Percentiles rank a stretch among this genome's conserved stretches.
phyloP scores from a whole-genome alignment of 2,113 vertebrate species.

The Alaudala cheleensis region DNA sequence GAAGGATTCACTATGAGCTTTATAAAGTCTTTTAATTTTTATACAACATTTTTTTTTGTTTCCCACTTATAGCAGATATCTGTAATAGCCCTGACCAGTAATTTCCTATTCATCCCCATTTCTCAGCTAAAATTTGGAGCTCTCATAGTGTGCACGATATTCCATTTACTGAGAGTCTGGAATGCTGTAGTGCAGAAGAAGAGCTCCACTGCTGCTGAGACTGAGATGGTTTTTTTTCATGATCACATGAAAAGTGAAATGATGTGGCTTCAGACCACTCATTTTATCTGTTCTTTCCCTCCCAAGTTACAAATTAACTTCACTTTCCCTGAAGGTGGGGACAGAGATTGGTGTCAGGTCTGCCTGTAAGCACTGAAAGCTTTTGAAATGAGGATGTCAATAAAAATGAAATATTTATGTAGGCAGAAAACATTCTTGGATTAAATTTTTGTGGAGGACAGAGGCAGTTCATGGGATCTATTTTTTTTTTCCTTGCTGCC shows the following conservation, averaged over 20 bases:
- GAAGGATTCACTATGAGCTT: neutral
- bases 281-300: neutral
- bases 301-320: neutral
- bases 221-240: neutral
- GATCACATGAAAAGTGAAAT: neutral
- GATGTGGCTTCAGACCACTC: neutral
- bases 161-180: neutral
- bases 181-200: neutral
- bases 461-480: neutral
- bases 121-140: neutral
- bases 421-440: neutral
- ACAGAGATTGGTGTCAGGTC: too few relatives aligned
- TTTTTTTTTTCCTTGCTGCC: slow-evolving; percentile 28
- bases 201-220: neutral
- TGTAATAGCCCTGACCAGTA: neutral
- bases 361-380: neutral
- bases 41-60: neutral
- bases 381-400: neutral
- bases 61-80: neutral
- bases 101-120: neutral
- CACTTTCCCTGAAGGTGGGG: accelerated
- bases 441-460: neutral
- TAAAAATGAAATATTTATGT: neutral
- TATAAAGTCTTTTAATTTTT: neutral
- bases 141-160: neutral